Evolutionary conservation across 2,113 vertebrate genomes (phyloP).

Genomic region (Ctenodactylus gundi): DNA sequence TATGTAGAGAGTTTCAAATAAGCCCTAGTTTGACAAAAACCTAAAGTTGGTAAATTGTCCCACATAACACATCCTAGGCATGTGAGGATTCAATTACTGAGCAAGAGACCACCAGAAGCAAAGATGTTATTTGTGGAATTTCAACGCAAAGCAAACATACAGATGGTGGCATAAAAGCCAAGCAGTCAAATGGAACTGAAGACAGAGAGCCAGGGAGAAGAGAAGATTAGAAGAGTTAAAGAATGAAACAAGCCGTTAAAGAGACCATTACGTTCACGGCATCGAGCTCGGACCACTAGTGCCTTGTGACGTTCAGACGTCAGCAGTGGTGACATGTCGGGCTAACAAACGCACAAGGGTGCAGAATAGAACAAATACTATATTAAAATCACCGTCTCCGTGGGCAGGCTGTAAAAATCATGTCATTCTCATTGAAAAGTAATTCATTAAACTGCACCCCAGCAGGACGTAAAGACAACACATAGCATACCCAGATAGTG

Average conservation of each 20-base stretch:
- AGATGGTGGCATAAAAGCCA: conserved; percentile 73
- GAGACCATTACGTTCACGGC: conserved; percentile 55
- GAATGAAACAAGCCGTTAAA: conserved; percentile 68
- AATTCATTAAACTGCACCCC: conserved; percentile 84
- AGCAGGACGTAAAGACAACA: conserved; percentile 83
- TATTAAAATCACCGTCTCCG: conserved; percentile 81
- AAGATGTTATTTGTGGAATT: conserved; percentile 66
- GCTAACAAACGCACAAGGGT: conserved; percentile 64
- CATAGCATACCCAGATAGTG: conserved; percentile 80
- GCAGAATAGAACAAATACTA: conserved; percentile 77
- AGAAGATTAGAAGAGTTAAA: conserved; percentile 57
- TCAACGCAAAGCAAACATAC: conserved; percentile 77
- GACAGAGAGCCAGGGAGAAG: conserved; percentile 62
- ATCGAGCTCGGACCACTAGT: conserved; percentile 3
- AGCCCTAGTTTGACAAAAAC: conserved; percentile 54
- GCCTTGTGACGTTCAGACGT: conserved; percentile 57
- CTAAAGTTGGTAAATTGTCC: conserved; percentile 58
- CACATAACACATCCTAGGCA: conserved; percentile 56
- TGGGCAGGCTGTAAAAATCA: conserved; percentile 82
- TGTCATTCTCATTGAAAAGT: conserved; percentile 83
- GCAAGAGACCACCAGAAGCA: conserved; percentile 65
- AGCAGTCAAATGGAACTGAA: conserved; percentile 72
- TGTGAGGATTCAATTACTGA: conserved; percentile 66
- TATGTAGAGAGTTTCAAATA: conserved; percentile 43
- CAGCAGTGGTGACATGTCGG: conserved; percentile 13